Evolutionary conservation across 2,113 vertebrate species (phyloP).

Genomic region (Rattus rattus): DNA sequence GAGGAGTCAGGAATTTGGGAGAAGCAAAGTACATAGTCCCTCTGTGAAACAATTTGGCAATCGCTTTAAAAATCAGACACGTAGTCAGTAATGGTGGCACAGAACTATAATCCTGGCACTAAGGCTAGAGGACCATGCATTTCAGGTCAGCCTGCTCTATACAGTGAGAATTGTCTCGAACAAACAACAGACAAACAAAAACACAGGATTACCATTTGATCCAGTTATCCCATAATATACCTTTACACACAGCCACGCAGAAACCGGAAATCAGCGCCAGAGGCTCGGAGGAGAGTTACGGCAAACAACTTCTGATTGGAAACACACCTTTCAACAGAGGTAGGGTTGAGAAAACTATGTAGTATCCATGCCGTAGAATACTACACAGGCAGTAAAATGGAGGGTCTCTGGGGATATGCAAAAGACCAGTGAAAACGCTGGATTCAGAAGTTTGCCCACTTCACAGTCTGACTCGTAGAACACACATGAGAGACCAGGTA

Average conservation of each 20-base stretch:
- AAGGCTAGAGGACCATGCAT: background rate
- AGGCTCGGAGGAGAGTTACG: too few relatives aligned
- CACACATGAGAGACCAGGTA: background rate
- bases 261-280: background rate
- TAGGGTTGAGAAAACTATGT: too few relatives aligned
- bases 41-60: too few relatives aligned
- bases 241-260: accelerated
- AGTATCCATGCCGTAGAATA: accelerated
- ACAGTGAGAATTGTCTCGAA: background rate
- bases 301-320: background rate
- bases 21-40: background rate
- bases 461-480: background rate
- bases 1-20: accelerated
- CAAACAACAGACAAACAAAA: too few relatives aligned
- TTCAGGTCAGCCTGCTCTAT: background rate
- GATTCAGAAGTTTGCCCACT: background rate
- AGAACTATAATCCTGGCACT: background rate
- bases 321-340: background rate
- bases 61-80: background rate
- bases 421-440: background rate
- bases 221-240: background rate
- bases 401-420: accelerated
- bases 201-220: accelerated
- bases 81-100: background rate
- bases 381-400: too few relatives aligned